A percentile compares a stretch with the other conserved stretches of the same genome.
These are phyloP conservation scores for Cryptocephalus moraei DNA, from an alignment of 2,888 invertebrate species.

Conservation along the genomic window DNA sequence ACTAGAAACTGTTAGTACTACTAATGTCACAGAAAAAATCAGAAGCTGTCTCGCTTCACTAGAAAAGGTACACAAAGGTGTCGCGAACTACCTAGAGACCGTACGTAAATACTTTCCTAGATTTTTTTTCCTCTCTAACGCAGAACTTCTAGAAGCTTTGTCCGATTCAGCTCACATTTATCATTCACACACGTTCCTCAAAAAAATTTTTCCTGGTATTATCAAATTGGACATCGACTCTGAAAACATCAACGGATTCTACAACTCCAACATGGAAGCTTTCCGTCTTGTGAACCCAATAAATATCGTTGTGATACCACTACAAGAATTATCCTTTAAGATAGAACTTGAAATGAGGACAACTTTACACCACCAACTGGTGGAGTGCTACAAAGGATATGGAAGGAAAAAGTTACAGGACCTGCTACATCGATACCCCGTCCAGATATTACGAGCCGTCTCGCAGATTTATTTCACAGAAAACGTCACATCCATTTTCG, in stretches of 20 bases:
- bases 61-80: conserved; percentile 68
- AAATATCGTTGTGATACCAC: conserved; percentile 22
- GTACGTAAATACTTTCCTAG: conserved; percentile 69
- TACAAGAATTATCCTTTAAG: conserved; percentile 66
- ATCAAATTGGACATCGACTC: conserved; percentile 56
- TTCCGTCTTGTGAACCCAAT: conserved; percentile 50
- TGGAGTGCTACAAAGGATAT: conserved; percentile 16
- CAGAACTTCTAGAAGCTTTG: conserved; percentile 76
- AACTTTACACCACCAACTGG: conserved; percentile 23
- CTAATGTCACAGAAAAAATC: conserved; percentile 56
- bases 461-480: conserved; percentile 18
- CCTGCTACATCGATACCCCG: conserved; percentile 13
- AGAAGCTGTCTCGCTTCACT: conserved; percentile 52
- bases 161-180: conserved; percentile 65
- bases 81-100: conserved; percentile 68
- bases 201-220: conserved; percentile 77
- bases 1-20: conserved; percentile 48
- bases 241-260: conserved; percentile 59
- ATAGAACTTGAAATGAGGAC: conserved; percentile 69
- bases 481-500: conserved; percentile 40
- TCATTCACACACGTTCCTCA: conserved; percentile 70
- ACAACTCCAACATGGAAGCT: conserved; percentile 61
- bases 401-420: conserved; percentile 9
- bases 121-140: conserved; percentile 80
- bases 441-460: conserved; percentile 17